Conservation (phyloP, 2,888 invertebrate genomes). For the Macrosoma leucophasiata region DNA sequence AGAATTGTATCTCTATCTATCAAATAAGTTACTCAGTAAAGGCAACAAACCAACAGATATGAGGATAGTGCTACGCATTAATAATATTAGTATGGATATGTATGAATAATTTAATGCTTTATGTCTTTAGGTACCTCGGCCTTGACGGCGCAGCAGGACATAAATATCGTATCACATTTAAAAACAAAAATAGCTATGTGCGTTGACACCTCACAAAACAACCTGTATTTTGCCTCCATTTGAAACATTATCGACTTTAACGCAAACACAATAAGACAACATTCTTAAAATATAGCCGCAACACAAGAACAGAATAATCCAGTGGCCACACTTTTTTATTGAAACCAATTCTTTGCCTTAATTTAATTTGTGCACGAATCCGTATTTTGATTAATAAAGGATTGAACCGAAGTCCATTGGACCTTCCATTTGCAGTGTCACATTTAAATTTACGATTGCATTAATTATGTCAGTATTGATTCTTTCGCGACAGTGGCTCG, state of each 20-base stretch:
- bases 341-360: slow-evolving; percentile 37
- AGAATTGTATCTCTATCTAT: too few relatives aligned
- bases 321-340: slow-evolving; percentile 37
- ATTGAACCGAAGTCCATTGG: slow-evolving; percentile 42
- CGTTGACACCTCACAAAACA: slow-evolving; percentile 38
- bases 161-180: slow-evolving; percentile 44
- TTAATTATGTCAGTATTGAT: slow-evolving; percentile 24
- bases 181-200: slow-evolving; percentile 39
- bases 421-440: slow-evolving; percentile 25
- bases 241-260: background rate
- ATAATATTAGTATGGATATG: too few relatives aligned
- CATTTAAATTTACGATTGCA: slow-evolving; percentile 25
- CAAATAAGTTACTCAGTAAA: too few relatives aligned
- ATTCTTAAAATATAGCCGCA: slow-evolving; percentile 4
- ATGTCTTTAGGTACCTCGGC: too few relatives aligned
- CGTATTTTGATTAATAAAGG: slow-evolving; percentile 49
- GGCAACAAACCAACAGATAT: too few relatives aligned
- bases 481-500: slow-evolving; percentile 6
- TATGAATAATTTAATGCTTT: slow-evolving; percentile 16
- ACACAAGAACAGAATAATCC: slow-evolving; percentile 29
- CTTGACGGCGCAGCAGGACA: slow-evolving; percentile 38
- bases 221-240: slow-evolving; percentile 9
- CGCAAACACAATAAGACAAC: background rate
- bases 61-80: too few relatives aligned
- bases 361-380: slow-evolving; percentile 52